Base-by-base conservation (phyloP, 2,888 invertebrate species). In the Mesoligia furuncula region DNA sequence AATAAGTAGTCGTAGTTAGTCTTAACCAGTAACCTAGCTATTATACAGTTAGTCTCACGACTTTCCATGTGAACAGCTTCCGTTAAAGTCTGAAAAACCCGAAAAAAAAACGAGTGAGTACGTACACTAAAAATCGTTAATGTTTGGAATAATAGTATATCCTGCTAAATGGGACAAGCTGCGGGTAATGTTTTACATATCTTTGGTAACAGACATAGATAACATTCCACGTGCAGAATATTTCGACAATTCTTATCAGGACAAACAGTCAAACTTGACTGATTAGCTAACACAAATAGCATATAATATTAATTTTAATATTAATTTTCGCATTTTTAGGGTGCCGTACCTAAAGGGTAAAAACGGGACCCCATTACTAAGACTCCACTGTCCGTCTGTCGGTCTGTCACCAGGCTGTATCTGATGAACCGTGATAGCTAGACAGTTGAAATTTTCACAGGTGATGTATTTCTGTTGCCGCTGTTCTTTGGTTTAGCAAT, bases 251-350 rank as follows among this genome's bases (percentile, higher is more conserved):
- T 75, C 61, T 7, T 73, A 61, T 68, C 77, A 81, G 67, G 72
- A 2, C 39, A 42, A 62, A 66, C 59, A 57, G 9, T 13, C 24
- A 78, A 57, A 79, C 64, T 72, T 80, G 76, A 77, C 66, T 77
- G 77, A 77, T 68, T 77, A 65, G 42, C 51, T 65, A 59, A 45
- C 27, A 24, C 62, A 77, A 75, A 75, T 72, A 80, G 17, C 20
- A n/a, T n/a, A n/a, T n/a, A n/a, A n/a, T n/a, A n/a, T n/a, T n/a
- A n/a, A n/a, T n/a, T n/a, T n/a, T n/a, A n/a, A n/a, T 36, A n/a
- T 66, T 17, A 5, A 20, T 24, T 48, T 68, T 68, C 8, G n/a
- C 7, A 9, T 54, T 54, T 27, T n/a, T n/a, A n/a, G n/a, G n/a
- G n/a, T n/a, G n/a, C n/a, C n/a, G n/a, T n/a, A n/a, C n/a, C n/a